phyloP scores from a whole-genome alignment of 1,140 invertebrate species.

The Tetramorium parvispinum region DNA sequence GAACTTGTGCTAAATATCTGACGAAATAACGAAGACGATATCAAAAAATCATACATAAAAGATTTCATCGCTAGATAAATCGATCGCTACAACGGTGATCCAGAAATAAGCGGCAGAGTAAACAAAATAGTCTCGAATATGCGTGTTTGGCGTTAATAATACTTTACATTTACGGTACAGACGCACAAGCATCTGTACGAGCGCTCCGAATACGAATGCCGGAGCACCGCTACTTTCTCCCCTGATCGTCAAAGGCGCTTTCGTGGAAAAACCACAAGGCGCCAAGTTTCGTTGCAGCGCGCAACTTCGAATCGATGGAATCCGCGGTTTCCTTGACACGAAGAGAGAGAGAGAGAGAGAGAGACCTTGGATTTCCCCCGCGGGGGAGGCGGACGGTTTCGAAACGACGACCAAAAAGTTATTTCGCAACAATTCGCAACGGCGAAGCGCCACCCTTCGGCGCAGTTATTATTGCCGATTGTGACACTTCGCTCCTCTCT shows the following conservation, averaged over 20 bases:
- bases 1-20: neutral
- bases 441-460: constrained; percentile 14
- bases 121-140: neutral
- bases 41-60: neutral
- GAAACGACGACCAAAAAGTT: neutral
- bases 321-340: neutral
- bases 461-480: constrained; percentile 9
- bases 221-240: too few relatives aligned
- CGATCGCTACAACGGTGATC: neutral
- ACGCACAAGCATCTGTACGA: neutral
- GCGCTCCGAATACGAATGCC: neutral
- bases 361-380: neutral
- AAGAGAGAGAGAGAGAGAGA: too few relatives aligned
- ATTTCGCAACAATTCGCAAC: constrained; percentile 47
- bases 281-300: neutral
- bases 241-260: neutral
- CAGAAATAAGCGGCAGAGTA: neutral
- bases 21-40: neutral
- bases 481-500: neutral
- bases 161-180: neutral
- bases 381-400: too few relatives aligned
- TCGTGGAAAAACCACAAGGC: neutral
- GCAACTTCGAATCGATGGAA: constrained; percentile 8
- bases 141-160: neutral
- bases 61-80: neutral